Conservation (phyloP, 2,113 vertebrate species). For the zebrafish (Danio rerio) region GRCz12tu NC_133186.1:24612001-24612500, state of each 20-base stretch:
- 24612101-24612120: constrained; percentile 44
- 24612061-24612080: constrained; percentile 38
- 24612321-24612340: not conserved
- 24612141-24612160: constrained; percentile 40
- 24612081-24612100: constrained; percentile 50
- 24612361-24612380: constrained; percentile 40
- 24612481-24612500: too few species aligned
- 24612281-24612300: constrained; percentile 4
- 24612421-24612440: constrained; percentile 67
- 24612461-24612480: constrained; percentile 79
- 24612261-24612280: not conserved
- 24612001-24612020: constrained; percentile 40
- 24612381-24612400: constrained; percentile 71
- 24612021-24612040: constrained; percentile 22
- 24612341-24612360: not conserved
- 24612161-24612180: constrained; percentile 38
- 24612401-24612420: constrained; percentile 75
- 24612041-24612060: constrained; percentile 35
- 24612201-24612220: constrained; percentile 25
- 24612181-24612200: constrained; percentile 10
- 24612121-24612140: constrained; percentile 46
- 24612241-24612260: not conserved
- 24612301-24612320: not conserved
- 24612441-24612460: constrained; percentile 76
- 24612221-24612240: constrained; percentile 23